Percentiles rank a stretch among this genome's conserved stretches.
Conservation (phyloP, 2,113 vertebrate species). For the Serilophus lunatus region DNA sequence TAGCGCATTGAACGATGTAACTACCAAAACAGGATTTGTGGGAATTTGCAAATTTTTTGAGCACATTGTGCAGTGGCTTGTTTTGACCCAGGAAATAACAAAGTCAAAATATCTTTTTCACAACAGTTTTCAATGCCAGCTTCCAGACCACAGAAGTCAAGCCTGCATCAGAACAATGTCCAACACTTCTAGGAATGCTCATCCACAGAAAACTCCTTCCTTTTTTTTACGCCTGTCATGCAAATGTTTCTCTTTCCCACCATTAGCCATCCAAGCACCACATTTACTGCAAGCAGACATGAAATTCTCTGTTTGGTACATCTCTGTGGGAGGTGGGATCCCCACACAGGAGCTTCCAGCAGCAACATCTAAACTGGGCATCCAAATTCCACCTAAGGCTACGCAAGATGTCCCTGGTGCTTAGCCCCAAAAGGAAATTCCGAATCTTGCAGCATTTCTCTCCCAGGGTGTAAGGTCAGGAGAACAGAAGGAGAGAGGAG, state of each 20-base stretch:
- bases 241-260: background rate
- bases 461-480: background rate
- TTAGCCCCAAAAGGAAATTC: background rate
- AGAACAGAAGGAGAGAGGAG: background rate
- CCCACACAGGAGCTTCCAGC: background rate
- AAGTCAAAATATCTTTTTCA: background rate
- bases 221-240: background rate
- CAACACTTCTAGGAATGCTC: background rate
- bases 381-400: accelerated
- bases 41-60: background rate
- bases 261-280: background rate
- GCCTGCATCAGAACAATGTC: background rate
- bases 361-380: accelerated
- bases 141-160: background rate
- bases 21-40: background rate
- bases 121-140: background rate
- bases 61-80: background rate
- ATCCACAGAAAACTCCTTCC: background rate
- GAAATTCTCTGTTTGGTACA: background rate
- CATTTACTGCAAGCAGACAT: background rate
- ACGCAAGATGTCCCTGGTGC: accelerated
- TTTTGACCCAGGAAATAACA: background rate
- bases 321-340: background rate
- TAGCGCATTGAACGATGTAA: background rate
- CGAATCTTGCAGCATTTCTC: background rate